Conservation (phyloP, 1,140 invertebrate species). For the Bathynomus jamesi region DNA sequence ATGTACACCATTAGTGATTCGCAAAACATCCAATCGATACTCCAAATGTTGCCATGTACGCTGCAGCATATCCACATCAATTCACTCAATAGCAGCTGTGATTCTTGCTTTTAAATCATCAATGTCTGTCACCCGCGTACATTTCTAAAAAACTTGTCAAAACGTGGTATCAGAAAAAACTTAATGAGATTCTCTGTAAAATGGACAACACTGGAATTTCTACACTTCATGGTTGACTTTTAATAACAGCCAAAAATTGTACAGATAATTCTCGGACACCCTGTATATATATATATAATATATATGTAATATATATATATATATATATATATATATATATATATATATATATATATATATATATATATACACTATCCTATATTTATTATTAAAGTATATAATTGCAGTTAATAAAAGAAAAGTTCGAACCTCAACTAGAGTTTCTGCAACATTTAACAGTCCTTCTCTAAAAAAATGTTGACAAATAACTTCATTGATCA, state of each 20-base stretch:
- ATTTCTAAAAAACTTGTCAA: too few species aligned
- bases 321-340: background rate
- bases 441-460: constrained; percentile 77
- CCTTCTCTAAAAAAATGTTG: constrained; percentile 94
- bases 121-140: too few species aligned
- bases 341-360: background rate
- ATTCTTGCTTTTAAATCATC: too few species aligned
- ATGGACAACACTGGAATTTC: too few species aligned
- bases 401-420: background rate
- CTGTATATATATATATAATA: background rate
- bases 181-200: too few species aligned
- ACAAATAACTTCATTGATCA: constrained; percentile 90
- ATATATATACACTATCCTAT: background rate
- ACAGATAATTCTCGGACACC: background rate
- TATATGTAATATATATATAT: background rate
- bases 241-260: background rate
- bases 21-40: too few species aligned
- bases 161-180: too few species aligned
- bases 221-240: too few species aligned
- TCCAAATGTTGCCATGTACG: too few species aligned
- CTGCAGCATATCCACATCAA: too few species aligned
- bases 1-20: too few species aligned
- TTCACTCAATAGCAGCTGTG: too few species aligned
- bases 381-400: background rate
- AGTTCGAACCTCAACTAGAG: constrained; percentile 14